Percentiles rank a stretch among this genome's conserved stretches.
Conservation (phyloP, 2,113 vertebrate genomes). For the Tyrannus savana region DNA sequence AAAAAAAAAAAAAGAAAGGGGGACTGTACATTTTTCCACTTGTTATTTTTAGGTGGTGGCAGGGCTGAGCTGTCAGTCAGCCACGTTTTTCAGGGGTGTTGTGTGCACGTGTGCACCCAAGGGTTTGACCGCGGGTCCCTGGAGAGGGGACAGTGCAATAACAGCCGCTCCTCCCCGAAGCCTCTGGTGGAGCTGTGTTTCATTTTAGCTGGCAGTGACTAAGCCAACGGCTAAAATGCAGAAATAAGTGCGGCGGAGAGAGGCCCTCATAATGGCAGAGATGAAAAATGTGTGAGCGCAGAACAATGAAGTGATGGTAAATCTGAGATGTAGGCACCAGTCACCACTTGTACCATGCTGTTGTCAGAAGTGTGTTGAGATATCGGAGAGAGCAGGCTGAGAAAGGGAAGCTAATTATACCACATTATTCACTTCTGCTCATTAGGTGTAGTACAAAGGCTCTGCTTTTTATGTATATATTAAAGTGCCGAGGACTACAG, state of each 20-base stretch:
- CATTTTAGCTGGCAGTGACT: neutral
- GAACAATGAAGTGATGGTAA: conserved; percentile 55
- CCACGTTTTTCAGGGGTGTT: neutral
- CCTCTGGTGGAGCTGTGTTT: neutral
- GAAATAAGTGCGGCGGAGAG: neutral
- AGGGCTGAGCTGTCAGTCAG: neutral
- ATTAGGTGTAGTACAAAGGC: conserved; percentile 61
- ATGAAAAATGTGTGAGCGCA: conserved; percentile 1
- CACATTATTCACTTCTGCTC: conserved; percentile 65
- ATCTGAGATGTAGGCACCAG: conserved; percentile 55
- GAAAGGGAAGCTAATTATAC: conserved; percentile 68
- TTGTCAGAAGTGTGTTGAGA: conserved; percentile 61
- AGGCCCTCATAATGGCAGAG: neutral
- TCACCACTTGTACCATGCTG: conserved; percentile 53
- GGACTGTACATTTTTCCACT: neutral
- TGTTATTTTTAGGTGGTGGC: neutral
- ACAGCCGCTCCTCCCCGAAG: neutral
- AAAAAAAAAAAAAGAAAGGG: neutral
- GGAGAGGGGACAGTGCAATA: neutral
- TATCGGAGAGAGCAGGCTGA: conserved; percentile 43
- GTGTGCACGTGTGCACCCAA: neutral
- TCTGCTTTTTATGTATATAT: conserved; percentile 57
- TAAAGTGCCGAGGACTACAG: conserved; percentile 23
- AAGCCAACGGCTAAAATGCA: neutral
- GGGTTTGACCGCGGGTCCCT: neutral